These are phyloP conservation scores for Sphaerophoria taeniata DNA, from an alignment of 2,888 invertebrate species.

Conservation along the genomic window DNA sequence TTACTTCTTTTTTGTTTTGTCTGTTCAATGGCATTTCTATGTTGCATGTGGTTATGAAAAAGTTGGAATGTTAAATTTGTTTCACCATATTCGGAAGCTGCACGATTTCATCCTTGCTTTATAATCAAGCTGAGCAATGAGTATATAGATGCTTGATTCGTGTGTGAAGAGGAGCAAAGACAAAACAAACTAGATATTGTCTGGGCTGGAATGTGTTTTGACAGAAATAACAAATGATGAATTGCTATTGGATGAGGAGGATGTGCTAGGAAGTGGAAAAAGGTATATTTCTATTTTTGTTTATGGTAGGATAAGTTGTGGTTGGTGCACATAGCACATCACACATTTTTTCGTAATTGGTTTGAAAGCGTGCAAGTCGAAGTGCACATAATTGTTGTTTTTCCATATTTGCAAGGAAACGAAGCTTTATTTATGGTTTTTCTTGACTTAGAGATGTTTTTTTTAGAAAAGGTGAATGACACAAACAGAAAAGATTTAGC, in stretches of 20 bases:
- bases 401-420: not conserved
- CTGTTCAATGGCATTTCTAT: conserved; percentile 22
- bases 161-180: no score
- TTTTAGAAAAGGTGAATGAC: no score
- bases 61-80: conserved; percentile 29
- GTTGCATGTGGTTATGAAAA: conserved; percentile 37
- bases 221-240: conserved; percentile 67
- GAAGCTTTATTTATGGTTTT: no score
- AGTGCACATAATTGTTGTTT: not conserved
- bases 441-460: no score
- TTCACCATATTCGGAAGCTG: conserved; percentile 63
- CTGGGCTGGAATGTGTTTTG: conserved; percentile 51
- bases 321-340: not conserved
- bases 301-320: conserved; percentile 40
- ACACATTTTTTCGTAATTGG: conserved; percentile 57
- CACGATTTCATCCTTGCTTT: conserved; percentile 59
- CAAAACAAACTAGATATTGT: not conserved
- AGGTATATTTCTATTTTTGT: not conserved
- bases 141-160: not conserved
- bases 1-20: conserved; percentile 8
- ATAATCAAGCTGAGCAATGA: no score
- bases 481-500: no score
- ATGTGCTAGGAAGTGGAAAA: not conserved
- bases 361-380: conserved; percentile 8
- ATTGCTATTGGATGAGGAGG: not conserved